Conservation (phyloP, 2,888 invertebrate genomes). For the Miltochrista miniata region DNA sequence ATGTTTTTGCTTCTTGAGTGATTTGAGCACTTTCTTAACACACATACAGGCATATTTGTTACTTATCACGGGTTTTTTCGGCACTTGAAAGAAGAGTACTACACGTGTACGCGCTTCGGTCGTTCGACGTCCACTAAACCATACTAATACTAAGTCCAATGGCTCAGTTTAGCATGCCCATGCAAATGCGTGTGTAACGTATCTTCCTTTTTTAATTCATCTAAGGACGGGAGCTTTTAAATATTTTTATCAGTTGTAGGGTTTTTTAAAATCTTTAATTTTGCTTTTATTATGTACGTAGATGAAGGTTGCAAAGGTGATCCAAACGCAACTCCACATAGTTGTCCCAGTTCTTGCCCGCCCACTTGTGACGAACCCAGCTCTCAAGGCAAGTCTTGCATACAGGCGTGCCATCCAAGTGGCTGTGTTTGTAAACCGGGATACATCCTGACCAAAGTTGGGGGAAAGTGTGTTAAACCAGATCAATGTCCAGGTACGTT, state of each 20-base stretch:
- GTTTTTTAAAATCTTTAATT: background rate
- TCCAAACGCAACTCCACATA: background rate
- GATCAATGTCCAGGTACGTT: constrained; percentile 30
- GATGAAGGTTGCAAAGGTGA: background rate
- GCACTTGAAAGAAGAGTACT: too few species aligned
- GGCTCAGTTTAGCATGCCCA: too few species aligned
- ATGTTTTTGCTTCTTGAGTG: too few species aligned
- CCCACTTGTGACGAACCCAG: constrained; percentile 2
- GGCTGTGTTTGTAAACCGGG: constrained; percentile 35
- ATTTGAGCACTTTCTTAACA: too few species aligned
- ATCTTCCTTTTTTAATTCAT: too few species aligned
- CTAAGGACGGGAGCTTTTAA: too few species aligned
- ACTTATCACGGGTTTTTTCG: too few species aligned
- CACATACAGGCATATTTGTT: too few species aligned
- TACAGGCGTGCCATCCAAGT: background rate
- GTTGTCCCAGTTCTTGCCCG: constrained; percentile 7
- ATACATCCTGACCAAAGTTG: constrained; percentile 21
- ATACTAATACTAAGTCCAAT: too few species aligned
- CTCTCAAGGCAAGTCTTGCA: background rate
- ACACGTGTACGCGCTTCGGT: too few species aligned
- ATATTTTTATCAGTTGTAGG: background rate
- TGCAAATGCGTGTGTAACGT: too few species aligned
- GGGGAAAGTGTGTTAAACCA: constrained; percentile 31
- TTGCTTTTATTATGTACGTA: background rate
- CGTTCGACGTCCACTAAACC: too few species aligned